Evolutionary conservation across 2,797 vertebrate species (phyloP).

Genomic region (Gambusia yucatana): DNA sequence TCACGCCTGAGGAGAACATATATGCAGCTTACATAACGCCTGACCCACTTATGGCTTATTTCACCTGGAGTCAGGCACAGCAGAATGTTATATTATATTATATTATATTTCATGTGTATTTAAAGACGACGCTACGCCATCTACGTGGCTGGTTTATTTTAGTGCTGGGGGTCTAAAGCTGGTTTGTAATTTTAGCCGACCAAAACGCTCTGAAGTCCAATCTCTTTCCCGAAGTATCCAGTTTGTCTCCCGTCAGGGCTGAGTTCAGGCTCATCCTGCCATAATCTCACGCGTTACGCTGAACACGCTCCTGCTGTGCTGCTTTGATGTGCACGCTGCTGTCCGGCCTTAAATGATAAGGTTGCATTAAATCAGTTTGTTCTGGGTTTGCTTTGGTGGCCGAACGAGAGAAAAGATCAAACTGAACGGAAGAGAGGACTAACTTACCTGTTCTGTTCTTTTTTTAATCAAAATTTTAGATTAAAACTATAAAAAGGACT

Average conservation of each 20-base stretch:
- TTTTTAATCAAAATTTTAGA: neutral
- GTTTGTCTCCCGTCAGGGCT: constrained; percentile 27
- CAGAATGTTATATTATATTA: constrained; percentile 32
- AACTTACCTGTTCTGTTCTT: neutral
- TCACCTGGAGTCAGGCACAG: constrained; percentile 29
- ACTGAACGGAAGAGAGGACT: neutral
- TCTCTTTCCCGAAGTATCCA: constrained; percentile 41
- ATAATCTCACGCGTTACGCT: constrained; percentile 7
- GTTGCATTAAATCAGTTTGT: constrained; percentile 15
- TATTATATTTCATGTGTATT: constrained; percentile 54
- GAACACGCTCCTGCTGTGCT: constrained; percentile 24
- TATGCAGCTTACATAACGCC: constrained; percentile 31
- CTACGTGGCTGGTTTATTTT: constrained; percentile 39
- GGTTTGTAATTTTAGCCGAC: constrained; percentile 62
- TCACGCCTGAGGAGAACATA: constrained; percentile 21
- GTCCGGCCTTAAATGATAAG: constrained; percentile 7
- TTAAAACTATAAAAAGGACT: neutral
- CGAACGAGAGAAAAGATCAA: neutral
- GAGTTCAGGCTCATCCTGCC: constrained; percentile 28
- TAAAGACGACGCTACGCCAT: constrained; percentile 47
- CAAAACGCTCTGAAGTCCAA: constrained; percentile 43
- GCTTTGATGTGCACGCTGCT: constrained; percentile 6
- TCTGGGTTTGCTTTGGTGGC: neutral
- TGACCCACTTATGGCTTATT: constrained; percentile 33
- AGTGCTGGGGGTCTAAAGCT: constrained; percentile 47